Conservation (phyloP, 2,888 invertebrate species). For the Euplagia quadripunctaria region DNA sequence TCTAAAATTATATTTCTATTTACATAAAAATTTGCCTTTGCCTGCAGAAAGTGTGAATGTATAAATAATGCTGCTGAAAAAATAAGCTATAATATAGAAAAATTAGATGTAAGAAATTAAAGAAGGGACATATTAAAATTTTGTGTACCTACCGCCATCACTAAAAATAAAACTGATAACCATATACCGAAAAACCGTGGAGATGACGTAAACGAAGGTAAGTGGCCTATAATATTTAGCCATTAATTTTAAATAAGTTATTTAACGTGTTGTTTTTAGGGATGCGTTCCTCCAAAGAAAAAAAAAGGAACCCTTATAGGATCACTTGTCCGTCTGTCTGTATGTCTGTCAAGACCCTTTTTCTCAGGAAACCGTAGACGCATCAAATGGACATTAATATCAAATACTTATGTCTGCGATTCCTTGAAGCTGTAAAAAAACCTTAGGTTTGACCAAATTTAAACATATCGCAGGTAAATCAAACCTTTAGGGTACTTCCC, state of each 20-base stretch:
- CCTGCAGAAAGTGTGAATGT: conserved; percentile 79
- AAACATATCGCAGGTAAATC: too few relatives aligned
- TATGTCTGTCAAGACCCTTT: too few relatives aligned
- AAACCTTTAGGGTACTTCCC: too few relatives aligned
- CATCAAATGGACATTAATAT: too few relatives aligned
- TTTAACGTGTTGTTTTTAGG: too few relatives aligned
- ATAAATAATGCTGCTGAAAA: conserved; percentile 60
- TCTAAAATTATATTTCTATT: conserved; percentile 24
- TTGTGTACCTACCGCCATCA: conserved; percentile 75
- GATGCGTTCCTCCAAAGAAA: too few relatives aligned
- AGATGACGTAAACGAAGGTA: conserved; percentile 61
- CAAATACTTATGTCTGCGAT: too few relatives aligned
- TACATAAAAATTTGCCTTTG: conserved; percentile 70
- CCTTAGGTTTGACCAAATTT: too few relatives aligned
- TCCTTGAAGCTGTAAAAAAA: too few relatives aligned
- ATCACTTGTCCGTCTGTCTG: too few relatives aligned
- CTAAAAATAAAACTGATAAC: conserved; percentile 62
- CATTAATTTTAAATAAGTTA: neutral
- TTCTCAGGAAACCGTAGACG: too few relatives aligned
- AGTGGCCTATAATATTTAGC: conserved; percentile 34
- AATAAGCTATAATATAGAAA: conserved; percentile 62
- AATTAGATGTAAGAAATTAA: conserved; percentile 69
- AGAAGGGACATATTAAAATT: conserved; percentile 74
- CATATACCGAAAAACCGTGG: conserved; percentile 58
- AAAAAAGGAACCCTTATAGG: too few relatives aligned